Evolutionary conservation across 2,113 vertebrate species (phyloP), one percentile per base, ranked within the genome.

Genomic region (Crotalus horridus): DNA sequence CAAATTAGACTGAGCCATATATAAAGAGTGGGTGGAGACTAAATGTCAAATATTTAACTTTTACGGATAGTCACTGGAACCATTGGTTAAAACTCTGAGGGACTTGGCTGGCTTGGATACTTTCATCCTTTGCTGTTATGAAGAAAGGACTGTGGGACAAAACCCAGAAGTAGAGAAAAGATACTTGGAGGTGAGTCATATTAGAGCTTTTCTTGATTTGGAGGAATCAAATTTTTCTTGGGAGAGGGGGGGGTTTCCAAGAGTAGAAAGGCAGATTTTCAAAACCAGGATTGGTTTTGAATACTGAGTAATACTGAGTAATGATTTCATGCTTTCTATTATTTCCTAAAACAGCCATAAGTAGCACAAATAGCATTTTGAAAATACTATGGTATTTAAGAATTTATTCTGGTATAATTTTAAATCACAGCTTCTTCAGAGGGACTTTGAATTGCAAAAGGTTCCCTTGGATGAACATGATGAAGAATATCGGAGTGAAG

Each of bases 51-150:
- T 59, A 6, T 26, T 93, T 89, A 6, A 15, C 21, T 94, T 93
- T 95, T 96, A 86, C 92, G 55, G 85, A 85, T 96, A 99, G 99
- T 99, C 99, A 2, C 95, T 99, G 91, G 97, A 98, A 93, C 99
- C 99, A 0, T 94, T 99, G 56, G 97, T 99, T 96, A 98, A 99
- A 96, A 99, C 98, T 0, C 96, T 99, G 95, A 99, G 98, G 90
- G 97, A 98, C 81, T 98, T 99, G 48, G 97, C 98, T 56, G 98
- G 98, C 96, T 97, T 98, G 6, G 97, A 98, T 23, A 99, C 99
- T 0, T 98, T 97, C 85, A 94, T 99, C 93, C 97, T 99, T 96
- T 99, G 99, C 96, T 99, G 99, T 96, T 99, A 99, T 0, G 99
- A 99, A 90, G 98, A 99, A 93, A 98, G 99, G 89, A 99, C 99